phyloP scores from a whole-genome alignment of 1,140 invertebrate species.

The Drosophila saltans region DNA sequence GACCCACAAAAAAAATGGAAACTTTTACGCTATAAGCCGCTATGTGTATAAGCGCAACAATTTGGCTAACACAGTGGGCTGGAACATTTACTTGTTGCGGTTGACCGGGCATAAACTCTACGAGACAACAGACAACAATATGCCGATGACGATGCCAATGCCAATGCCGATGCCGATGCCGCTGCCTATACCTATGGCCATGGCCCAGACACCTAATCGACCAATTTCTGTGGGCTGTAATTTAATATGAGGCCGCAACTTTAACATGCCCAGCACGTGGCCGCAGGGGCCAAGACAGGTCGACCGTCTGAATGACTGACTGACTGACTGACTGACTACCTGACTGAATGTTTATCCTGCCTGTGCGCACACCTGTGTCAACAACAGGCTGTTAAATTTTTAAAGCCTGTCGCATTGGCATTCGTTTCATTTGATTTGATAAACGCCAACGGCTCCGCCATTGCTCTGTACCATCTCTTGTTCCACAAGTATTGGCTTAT shows the following conservation, averaged over 20 bases:
- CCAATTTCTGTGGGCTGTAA: slow-evolving; percentile 69
- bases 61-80: slow-evolving; percentile 35
- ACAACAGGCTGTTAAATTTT: slow-evolving; percentile 61
- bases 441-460: slow-evolving; percentile 19
- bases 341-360: slow-evolving; percentile 45
- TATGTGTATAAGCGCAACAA: slow-evolving; percentile 70
- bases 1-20: slow-evolving; percentile 68
- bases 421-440: slow-evolving; percentile 74
- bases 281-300: slow-evolving; percentile 4
- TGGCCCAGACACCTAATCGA: slow-evolving; percentile 50
- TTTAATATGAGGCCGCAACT: slow-evolving; percentile 69
- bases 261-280: slow-evolving; percentile 70
- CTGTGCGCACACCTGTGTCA: slow-evolving; percentile 50
- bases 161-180: not conserved
- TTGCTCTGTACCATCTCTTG: not conserved
- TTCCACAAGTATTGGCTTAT: slow-evolving; percentile 47
- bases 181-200: not conserved
- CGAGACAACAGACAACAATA: slow-evolving; percentile 34
- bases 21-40: slow-evolving; percentile 39
- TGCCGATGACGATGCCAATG: not conserved
- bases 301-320: not conserved
- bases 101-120: slow-evolving; percentile 58
- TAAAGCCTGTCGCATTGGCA: slow-evolving; percentile 48
- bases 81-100: slow-evolving; percentile 54
- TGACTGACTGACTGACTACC: not conserved